Percentiles rank a stretch among this genome's conserved stretches.
phyloP scores from a whole-genome alignment of 2,113 vertebrate genomes.

The Orthonyx spaldingii region DNA sequence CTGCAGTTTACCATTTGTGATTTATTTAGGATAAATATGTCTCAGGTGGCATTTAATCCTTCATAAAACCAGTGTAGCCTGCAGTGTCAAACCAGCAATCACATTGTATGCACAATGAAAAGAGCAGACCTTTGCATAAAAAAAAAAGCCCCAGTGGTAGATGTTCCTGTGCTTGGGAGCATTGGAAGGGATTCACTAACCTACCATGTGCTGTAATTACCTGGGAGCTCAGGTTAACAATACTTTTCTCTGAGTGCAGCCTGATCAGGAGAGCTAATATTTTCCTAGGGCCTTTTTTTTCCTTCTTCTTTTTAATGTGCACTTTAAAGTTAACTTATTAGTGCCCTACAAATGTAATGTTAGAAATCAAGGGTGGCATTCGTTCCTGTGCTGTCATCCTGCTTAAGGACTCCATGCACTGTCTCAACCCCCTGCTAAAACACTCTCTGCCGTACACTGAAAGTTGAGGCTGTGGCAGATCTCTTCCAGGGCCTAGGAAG shows the following conservation, averaged over 20 bases:
- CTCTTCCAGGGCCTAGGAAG: neutral
- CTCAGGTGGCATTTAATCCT: slow-evolving; percentile 83
- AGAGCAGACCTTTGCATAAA: slow-evolving; percentile 74
- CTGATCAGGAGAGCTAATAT: neutral
- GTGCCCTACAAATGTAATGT: neutral
- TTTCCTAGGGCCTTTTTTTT: neutral
- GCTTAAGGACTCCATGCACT: neutral
- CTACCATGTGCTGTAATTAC: slow-evolving; percentile 48
- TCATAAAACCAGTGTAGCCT: slow-evolving; percentile 79
- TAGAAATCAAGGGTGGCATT: neutral
- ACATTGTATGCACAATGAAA: slow-evolving; percentile 73
- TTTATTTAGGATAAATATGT: slow-evolving; percentile 81
- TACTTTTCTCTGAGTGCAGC: slow-evolving; percentile 1
- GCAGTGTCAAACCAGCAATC: slow-evolving; percentile 80
- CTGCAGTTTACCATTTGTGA: slow-evolving; percentile 77
- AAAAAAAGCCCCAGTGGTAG: slow-evolving; percentile 35
- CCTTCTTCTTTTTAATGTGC: neutral
- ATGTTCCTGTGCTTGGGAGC: slow-evolving; percentile 56
- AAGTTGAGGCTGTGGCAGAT: neutral
- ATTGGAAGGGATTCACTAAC: slow-evolving; percentile 14
- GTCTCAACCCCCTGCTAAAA: neutral
- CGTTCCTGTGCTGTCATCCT: neutral
- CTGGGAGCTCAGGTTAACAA: slow-evolving; percentile 41
- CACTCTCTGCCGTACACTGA: fast-evolving
- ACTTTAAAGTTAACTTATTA: slow-evolving; percentile 33